Evolutionary conservation across 2,797 vertebrate species (phyloP).

Genomic region (Pygocentrus nattereri): DNA sequence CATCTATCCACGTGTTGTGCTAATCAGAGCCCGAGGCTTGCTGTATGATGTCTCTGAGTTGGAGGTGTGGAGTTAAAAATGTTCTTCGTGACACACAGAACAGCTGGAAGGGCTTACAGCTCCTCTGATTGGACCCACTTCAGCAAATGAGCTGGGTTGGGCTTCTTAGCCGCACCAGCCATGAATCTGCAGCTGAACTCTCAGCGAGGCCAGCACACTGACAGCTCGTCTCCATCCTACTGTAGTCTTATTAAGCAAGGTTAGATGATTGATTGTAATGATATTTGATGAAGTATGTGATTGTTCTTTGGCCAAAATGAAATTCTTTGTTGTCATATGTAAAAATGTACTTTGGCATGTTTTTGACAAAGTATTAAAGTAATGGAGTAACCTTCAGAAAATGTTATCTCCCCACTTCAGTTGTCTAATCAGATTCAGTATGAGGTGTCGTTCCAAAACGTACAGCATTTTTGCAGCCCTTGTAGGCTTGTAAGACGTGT

Average conservation of each 20-base stretch:
- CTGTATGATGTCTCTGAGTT: conserved; percentile 9
- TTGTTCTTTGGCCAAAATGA: too few relatives aligned
- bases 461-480: too few relatives aligned
- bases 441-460: too few relatives aligned
- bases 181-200: neutral
- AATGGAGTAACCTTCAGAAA: too few relatives aligned
- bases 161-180: conserved; percentile 5
- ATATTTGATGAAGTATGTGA: too few relatives aligned
- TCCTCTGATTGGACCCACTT: conserved; percentile 29
- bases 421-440: too few relatives aligned
- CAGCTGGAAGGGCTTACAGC: conserved; percentile 16
- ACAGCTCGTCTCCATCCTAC: neutral
- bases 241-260: neutral
- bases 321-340: too few relatives aligned
- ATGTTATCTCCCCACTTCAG: too few relatives aligned
- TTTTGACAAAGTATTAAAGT: too few relatives aligned
- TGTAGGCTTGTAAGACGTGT: too few relatives aligned
- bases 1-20: neutral
- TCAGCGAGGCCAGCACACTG: neutral
- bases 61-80: neutral
- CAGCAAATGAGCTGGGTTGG: conserved; percentile 6
- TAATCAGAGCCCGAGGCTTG: conserved; percentile 5
- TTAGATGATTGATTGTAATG: too few relatives aligned
- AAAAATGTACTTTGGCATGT: too few relatives aligned
- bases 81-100: neutral